Evolutionary conservation across 2,888 invertebrate species (phyloP), one percentile per base, ranked within the genome.

Genomic region (Acleris literana): DNA sequence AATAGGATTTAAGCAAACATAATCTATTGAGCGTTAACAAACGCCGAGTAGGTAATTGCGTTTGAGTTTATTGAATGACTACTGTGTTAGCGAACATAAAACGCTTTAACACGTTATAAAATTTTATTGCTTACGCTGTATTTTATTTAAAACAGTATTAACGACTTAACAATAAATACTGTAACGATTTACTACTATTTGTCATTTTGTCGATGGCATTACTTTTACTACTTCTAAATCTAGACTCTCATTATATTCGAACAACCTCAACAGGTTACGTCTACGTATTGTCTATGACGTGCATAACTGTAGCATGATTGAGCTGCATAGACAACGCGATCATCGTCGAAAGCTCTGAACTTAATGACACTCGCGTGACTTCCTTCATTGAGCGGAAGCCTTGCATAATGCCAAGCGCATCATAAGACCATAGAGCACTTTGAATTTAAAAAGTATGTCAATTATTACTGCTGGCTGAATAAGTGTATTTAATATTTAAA

Each of bases 351-450:
- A 77, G 78, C 74, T 78, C 70, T 69, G 56, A 67, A 58, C 54
- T 56, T 82, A 79, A 81, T 82, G 75, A 71, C 69, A 68, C 68
- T 74, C 69, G 72, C 83, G 80, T 83, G 84, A 81, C 74, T 81
- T 80, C 80, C 79, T 77, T 69, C 48, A 70, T 66, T 63, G 65
- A 74, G 71, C 69, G 68, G 67, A 71, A 72, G 71, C 72, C 75
- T 80, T 76, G 77, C 73, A 74, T 71, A 83, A 81, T 71, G 67
- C 69, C 71, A 68, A 64, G 70, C 72, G 71, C 71, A 72, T 70
- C 69, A 68, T 53, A 63, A 68, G 60, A 54, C 63, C 57, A 64
- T 61, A 58, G 49, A 63, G 64, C 43, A 46, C 48, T 25, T 29
- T 13, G 22, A 49, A 11, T 25, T 25, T 17, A 56, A 63, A 61